Conservation (phyloP, 2,797 vertebrate genomes). For the Scomberomorus guttatus region DNA sequence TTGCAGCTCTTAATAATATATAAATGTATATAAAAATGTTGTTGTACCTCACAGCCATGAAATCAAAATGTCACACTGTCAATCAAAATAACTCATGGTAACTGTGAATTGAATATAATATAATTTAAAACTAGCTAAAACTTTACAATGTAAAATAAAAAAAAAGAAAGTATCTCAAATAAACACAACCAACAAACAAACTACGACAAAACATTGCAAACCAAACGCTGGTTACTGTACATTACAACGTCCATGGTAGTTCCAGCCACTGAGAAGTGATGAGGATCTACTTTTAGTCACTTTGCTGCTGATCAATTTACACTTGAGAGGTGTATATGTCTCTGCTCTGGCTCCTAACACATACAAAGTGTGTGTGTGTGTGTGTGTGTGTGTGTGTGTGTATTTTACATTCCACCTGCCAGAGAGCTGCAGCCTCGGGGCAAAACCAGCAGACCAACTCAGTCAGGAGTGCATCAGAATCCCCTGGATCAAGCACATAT, state of each 20-base stretch:
- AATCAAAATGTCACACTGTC: too few species aligned
- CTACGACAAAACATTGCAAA: background rate
- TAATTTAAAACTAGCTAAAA: background rate
- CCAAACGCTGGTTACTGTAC: background rate
- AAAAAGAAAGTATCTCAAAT: too few species aligned
- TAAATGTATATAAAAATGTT: too few species aligned
- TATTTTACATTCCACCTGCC: constrained; percentile 38
- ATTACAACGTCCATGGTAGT: background rate
- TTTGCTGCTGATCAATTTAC: background rate
- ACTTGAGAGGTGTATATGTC: constrained; percentile 5
- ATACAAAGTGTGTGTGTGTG: background rate
- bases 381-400: background rate
- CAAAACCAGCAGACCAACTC: constrained; percentile 49
- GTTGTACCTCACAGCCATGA: too few species aligned
- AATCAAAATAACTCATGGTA: too few species aligned
- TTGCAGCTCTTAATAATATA: too few species aligned
- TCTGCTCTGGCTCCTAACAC: background rate
- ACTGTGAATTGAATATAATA: background rate
- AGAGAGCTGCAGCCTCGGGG: constrained; percentile 49
- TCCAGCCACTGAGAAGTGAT: background rate
- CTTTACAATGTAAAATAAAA: too few species aligned
- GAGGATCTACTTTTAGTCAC: background rate
- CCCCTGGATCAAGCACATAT: constrained; percentile 43
- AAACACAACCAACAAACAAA: background rate
- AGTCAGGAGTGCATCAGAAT: constrained; percentile 34